These are phyloP conservation scores for Drosophila parvula DNA, from an alignment of 1,140 invertebrate species.

Conservation along the genomic window DNA sequence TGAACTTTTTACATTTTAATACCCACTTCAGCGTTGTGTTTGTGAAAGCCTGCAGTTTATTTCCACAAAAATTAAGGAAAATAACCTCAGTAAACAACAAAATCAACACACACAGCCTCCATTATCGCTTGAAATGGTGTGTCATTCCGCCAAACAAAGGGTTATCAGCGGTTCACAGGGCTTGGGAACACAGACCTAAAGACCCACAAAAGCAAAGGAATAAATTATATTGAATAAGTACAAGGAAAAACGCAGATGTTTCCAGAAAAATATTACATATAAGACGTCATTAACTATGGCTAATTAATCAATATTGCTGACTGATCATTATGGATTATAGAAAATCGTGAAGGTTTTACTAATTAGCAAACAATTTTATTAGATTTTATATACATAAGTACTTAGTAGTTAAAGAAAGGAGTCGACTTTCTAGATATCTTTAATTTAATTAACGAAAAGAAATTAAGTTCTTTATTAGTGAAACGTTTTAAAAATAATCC, in stretches of 20 bases:
- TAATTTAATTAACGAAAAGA: too few species aligned
- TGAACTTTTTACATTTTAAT: conserved; percentile 26
- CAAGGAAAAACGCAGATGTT: conserved; percentile 5
- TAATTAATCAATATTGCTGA: background rate
- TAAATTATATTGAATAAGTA: background rate
- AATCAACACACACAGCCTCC: background rate
- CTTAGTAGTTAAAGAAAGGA: too few species aligned
- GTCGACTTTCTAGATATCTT: too few species aligned
- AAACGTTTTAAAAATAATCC: too few species aligned
- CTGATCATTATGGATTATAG: background rate
- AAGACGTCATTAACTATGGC: background rate
- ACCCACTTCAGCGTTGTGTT: background rate
- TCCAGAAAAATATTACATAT: background rate
- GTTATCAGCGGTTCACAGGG: conserved; percentile 24
- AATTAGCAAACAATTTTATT: too few species aligned
- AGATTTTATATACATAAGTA: too few species aligned
- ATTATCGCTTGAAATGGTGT: conserved; percentile 5
- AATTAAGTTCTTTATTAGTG: too few species aligned
- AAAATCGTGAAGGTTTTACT: too few species aligned
- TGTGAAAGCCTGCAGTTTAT: conserved; percentile 20
- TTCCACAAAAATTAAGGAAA: conserved; percentile 9
- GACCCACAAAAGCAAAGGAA: background rate
- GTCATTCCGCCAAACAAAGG: conserved; percentile 20
- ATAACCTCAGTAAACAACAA: conserved; percentile 17
- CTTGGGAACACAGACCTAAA: background rate